Evolutionary conservation across 2,113 vertebrate species (phyloP).

Genomic region (Theristicus caerulescens): DNA sequence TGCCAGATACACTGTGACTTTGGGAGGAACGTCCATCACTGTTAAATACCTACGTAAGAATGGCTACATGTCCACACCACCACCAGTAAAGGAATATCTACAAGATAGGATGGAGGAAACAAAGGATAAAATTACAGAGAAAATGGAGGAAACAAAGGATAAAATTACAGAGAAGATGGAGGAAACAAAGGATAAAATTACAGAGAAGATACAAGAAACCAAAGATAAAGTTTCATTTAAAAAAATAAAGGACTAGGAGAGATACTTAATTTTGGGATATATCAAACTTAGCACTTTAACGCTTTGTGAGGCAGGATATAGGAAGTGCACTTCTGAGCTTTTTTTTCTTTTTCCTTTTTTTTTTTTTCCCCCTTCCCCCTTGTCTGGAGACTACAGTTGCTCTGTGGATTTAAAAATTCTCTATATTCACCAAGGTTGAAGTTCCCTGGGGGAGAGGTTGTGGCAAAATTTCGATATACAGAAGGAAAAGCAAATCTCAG

Average conservation of each 20-base stretch:
- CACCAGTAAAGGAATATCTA: slow-evolving; percentile 91
- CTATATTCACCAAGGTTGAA: slow-evolving; percentile 7
- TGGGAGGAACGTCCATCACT: slow-evolving; percentile 91
- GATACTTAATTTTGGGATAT: slow-evolving; percentile 2
- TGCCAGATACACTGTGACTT: slow-evolving; percentile 89
- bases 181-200: slow-evolving; percentile 82
- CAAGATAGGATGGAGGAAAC: slow-evolving; percentile 90
- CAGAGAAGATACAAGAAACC: slow-evolving; percentile 91
- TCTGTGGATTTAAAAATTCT: slow-evolving; percentile 41
- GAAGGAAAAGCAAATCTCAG: background rate
- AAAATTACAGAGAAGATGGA: slow-evolving; percentile 83
- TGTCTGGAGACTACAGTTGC: background rate
- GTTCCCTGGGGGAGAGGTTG: background rate
- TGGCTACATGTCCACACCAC: slow-evolving; percentile 91
- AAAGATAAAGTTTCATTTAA: slow-evolving; percentile 94
- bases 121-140: slow-evolving; percentile 90
- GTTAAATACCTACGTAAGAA: slow-evolving; percentile 90
- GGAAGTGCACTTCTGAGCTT: slow-evolving; percentile 27
- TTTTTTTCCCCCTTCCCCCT: background rate
- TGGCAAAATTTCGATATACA: background rate
- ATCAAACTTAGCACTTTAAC: slow-evolving; percentile 58
- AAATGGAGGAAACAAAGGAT: slow-evolving; percentile 82
- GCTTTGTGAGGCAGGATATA: slow-evolving; percentile 43
- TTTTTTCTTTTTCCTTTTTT: background rate
- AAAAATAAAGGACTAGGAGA: slow-evolving; percentile 85